Percentiles rank a stretch among this genome's conserved stretches.
phyloP scores from a whole-genome alignment of 2,113 vertebrate species.

The Forbesichthys agassizii region DNA sequence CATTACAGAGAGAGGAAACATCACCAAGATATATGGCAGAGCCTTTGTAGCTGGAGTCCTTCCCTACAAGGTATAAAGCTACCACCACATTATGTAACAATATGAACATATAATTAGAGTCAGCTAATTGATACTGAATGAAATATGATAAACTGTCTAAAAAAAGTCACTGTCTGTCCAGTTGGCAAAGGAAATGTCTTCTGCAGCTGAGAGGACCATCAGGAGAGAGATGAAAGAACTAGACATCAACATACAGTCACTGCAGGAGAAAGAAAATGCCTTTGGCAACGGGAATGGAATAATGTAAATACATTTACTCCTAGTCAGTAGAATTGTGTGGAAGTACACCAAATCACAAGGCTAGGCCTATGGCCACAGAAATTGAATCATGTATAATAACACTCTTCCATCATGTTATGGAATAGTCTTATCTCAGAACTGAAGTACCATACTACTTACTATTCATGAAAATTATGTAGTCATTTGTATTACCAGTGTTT shows the following conservation, averaged over 20 bases:
- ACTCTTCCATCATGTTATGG: neutral
- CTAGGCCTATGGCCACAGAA: no score
- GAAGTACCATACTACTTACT: neutral
- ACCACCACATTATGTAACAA: no score
- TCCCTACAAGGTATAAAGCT: slow-evolving; percentile 85
- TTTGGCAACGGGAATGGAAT: slow-evolving; percentile 91
- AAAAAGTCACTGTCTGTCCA: slow-evolving; percentile 48
- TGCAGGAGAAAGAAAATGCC: slow-evolving; percentile 89
- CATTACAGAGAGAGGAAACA: slow-evolving; percentile 88
- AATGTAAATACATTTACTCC: slow-evolving; percentile 79
- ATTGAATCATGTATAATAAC: neutral
- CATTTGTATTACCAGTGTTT: neutral
- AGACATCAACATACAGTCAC: slow-evolving; percentile 87
- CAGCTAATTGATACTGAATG: neutral
- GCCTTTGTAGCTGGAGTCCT: slow-evolving; percentile 92
- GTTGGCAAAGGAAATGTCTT: slow-evolving; percentile 93
- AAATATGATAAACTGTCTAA: neutral
- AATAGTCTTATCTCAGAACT: neutral
- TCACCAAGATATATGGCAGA: slow-evolving; percentile 93
- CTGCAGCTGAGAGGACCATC: slow-evolving; percentile 89
- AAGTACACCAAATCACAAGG: neutral
- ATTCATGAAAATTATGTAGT: neutral
- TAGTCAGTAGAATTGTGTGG: neutral
- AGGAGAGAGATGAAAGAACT: slow-evolving; percentile 93
- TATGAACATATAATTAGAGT: no score